Evolutionary conservation across 2,113 vertebrate species (phyloP).

Genomic region (Chloropsis cyanopogon): DNA sequence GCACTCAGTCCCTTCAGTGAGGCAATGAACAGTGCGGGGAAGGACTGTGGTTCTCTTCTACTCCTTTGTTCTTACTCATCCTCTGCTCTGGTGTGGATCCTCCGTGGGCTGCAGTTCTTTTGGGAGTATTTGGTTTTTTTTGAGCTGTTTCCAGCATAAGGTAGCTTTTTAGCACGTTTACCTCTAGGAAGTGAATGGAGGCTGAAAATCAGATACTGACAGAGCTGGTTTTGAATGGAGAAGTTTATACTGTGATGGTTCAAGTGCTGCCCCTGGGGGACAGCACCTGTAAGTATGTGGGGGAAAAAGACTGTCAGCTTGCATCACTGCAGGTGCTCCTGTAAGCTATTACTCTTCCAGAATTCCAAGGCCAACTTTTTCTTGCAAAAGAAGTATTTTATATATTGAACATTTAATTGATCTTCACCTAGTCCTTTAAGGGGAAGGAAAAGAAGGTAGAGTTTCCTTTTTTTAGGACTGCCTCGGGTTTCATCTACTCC

Average conservation of each 20-base stretch:
- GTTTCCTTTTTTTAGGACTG: neutral
- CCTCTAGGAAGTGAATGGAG: neutral
- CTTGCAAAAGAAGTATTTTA: neutral
- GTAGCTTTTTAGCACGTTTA: fast-evolving
- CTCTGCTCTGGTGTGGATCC: fast-evolving
- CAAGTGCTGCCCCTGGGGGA: neutral
- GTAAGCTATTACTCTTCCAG: neutral
- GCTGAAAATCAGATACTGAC: neutral
- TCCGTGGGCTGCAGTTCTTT: neutral
- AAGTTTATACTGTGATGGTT: neutral
- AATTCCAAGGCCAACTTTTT: neutral
- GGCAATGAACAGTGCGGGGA: fast-evolving
- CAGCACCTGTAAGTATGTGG: neutral
- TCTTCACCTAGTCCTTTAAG: neutral
- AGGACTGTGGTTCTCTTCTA: neutral
- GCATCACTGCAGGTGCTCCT: neutral
- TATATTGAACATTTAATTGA: neutral
- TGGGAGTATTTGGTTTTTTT: neutral
- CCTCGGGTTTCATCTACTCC: neutral
- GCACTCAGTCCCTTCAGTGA: neutral
- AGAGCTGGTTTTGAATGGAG: neutral
- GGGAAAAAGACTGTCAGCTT: neutral
- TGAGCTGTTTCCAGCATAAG: neutral
- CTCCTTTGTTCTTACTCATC: neutral
- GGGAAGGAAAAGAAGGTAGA: neutral